A percentile compares a stretch with the other conserved stretches of the same genome.
phyloP scores from a whole-genome alignment of 2,888 invertebrate genomes.

The Drosophila mettleri region DNA sequence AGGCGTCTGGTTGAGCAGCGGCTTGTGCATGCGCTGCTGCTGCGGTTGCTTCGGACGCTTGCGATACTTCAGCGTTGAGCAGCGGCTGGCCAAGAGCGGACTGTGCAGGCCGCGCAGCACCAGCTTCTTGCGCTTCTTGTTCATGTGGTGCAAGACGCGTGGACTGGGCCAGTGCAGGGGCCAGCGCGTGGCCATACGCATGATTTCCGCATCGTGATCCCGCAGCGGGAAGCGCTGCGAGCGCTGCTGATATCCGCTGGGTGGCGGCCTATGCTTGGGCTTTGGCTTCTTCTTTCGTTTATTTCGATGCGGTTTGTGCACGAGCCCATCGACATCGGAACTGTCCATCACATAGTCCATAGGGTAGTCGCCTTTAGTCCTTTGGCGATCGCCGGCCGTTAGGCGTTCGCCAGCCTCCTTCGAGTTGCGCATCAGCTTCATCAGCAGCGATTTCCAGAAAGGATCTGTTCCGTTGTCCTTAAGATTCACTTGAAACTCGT shows the following conservation, averaged over 20 bases:
- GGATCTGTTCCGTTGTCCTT: not conserved
- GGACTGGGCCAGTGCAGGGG: constrained; percentile 71
- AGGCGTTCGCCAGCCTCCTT: constrained; percentile 16
- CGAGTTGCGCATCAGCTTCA: constrained; percentile 34
- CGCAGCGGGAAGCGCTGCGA: not conserved
- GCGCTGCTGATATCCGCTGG: not conserved
- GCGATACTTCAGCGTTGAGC: not conserved
- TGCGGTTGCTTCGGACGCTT: not conserved
- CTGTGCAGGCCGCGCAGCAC: not conserved
- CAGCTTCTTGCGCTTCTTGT: not conserved
- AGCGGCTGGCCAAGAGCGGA: not conserved
- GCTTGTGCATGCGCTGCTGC: constrained; percentile 6
- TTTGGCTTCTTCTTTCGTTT: not conserved
- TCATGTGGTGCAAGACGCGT: constrained; percentile 21
- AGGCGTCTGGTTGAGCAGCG: not conserved
- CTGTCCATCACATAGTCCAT: constrained; percentile 55
- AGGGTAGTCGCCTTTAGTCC: constrained; percentile 38
- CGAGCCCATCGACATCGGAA: constrained; percentile 29
- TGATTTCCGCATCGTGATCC: not conserved
- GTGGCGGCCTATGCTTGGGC: no score
- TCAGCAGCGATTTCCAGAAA: constrained; percentile 44
- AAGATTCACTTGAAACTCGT: not conserved
- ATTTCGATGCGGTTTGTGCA: no score
- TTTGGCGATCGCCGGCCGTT: constrained; percentile 19
- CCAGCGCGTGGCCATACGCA: constrained; percentile 13